Conservation (phyloP, 2,797 vertebrate species). For the Myioborus miniatus region DNA sequence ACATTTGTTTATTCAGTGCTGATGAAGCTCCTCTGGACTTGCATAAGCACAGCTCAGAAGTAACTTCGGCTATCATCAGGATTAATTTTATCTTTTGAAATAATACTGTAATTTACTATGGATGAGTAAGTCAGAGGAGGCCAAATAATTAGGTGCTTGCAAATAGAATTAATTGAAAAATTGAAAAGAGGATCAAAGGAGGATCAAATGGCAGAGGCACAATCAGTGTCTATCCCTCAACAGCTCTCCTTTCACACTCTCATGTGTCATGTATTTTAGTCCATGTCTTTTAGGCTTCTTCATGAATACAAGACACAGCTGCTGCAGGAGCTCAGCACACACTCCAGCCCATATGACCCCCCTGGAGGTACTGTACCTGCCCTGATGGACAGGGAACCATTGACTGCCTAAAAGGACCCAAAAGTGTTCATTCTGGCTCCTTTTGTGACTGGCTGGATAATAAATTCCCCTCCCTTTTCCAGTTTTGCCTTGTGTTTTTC, state of each 20-base stretch:
- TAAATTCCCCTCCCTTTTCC: too few relatives aligned
- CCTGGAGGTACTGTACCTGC: neutral
- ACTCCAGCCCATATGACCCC: accelerated
- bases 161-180: neutral
- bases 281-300: neutral
- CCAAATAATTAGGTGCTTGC: neutral
- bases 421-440: neutral
- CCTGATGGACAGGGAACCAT: neutral
- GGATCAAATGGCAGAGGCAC: neutral
- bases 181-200: neutral
- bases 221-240: neutral
- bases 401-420: neutral
- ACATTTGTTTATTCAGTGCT: neutral
- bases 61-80: neutral
- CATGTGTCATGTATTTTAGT: neutral
- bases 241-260: neutral
- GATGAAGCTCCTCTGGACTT: neutral
- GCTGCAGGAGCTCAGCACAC: neutral
- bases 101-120: neutral
- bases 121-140: neutral
- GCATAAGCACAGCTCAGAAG: neutral
- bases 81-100: neutral
- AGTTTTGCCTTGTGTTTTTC: too few relatives aligned
- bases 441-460: too few relatives aligned
- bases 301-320: neutral